Base-by-base conservation (phyloP, 2,888 invertebrate species). In the Thymelicus sylvestris region DNA sequence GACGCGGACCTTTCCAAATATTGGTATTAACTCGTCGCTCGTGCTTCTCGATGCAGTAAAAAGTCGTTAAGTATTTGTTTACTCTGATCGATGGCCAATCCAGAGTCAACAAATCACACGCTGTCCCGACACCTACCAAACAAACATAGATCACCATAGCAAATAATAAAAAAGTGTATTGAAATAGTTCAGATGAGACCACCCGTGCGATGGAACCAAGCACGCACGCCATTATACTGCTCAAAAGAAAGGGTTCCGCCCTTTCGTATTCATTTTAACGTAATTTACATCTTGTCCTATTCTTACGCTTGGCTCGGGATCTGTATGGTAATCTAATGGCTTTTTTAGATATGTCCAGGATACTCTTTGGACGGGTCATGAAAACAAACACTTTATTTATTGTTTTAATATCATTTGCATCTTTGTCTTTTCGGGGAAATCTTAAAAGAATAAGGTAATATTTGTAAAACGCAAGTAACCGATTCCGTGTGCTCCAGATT, bases 61-160 rank as follows among this genome's bases (percentile, higher is more conserved):
- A 70, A 70, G 31, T 63, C 66, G 70, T 70, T 70, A 70, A 70
- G 70, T 61, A 61, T 70, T 66, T 66, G 65, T 70, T 70, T 70
- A 64, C 77, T 82, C 81, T 85, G 84, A 87, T 85, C 82, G 86
- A 90, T 89, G 88, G 82, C 83, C 85, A 83, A 86, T 88, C 88
- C 84, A 87, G 80, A 82, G 79, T 81, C 82, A 85, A 92, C 92
- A 91, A 92, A 91, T 91, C 89, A 88, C 86, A 83, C 86, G 81
- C 83, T 81, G 85, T 88, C 86, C 88, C 88, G 86, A 91, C 91
- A 92, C 90, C 86, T 90, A 85, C 87, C 85, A 86, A 88, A 85
- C 87, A 86, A 88, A 91, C 88, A 89, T 91, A 89, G 88, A 91
- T 91, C 90, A 90, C 84, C 85, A 84, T 86, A 81, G 91, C 91